Percentiles rank a stretch among this genome's conserved stretches.
These are phyloP conservation scores for Periplaneta americana DNA, from an alignment of 1,140 invertebrate species.

Conservation along the genomic window DNA sequence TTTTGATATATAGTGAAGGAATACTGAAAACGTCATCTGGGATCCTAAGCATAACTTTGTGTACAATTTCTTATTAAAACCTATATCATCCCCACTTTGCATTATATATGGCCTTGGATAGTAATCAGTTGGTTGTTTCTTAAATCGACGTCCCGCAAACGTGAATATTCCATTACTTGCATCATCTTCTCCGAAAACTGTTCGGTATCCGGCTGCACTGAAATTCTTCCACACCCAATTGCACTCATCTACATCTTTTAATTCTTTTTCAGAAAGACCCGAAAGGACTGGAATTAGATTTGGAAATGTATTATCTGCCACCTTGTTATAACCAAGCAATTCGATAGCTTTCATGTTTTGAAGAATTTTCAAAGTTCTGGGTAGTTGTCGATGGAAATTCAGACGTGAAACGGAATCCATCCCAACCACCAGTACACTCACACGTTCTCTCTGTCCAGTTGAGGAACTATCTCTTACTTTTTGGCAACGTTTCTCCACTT, in stretches of 20 bases:
- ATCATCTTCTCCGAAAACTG: conserved; percentile 50
- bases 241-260: conserved; percentile 52
- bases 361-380: conserved; percentile 56
- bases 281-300: conserved; percentile 70
- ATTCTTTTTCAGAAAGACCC: conserved; percentile 53
- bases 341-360: conserved; percentile 47
- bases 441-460: conserved; percentile 25
- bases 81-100: conserved; percentile 39
- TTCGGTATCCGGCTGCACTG: conserved; percentile 43
- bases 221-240: conserved; percentile 52
- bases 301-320: conserved; percentile 78
- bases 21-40: conserved; percentile 31
- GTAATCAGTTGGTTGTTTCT: conserved; percentile 48
- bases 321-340: conserved; percentile 74
- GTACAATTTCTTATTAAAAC: conserved; percentile 42
- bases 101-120: conserved; percentile 47
- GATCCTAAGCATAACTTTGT: conserved; percentile 46
- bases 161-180: conserved; percentile 50
- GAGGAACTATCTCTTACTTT: conserved; percentile 23
- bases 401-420: conserved; percentile 80
- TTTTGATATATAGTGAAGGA: conserved; percentile 28
- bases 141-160: conserved; percentile 49
- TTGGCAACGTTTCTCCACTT: conserved; percentile 37
- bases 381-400: conserved; percentile 79
- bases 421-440: conserved; percentile 72